phyloP scores from a whole-genome alignment of 2,797 vertebrate species.

The Pseudochaenichthys georgianus region DNA sequence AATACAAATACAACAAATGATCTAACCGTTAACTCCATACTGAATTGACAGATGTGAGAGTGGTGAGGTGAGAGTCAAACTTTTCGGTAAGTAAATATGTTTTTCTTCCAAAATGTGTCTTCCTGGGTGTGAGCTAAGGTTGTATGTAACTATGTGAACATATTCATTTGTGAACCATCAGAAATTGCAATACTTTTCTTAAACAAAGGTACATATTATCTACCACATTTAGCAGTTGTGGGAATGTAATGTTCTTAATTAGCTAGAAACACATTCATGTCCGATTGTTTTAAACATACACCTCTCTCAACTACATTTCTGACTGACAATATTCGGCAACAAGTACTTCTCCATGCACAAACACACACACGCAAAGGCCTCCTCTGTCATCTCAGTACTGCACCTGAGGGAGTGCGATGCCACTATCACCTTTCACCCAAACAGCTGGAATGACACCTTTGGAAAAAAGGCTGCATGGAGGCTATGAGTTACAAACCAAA shows the following conservation, averaged over 20 bases:
- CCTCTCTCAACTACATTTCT: too few relatives aligned
- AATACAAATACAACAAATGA: too few relatives aligned
- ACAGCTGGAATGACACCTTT: slow-evolving; percentile 55
- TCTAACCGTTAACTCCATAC: background rate
- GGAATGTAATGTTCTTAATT: too few relatives aligned
- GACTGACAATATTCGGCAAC: too few relatives aligned
- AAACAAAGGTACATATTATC: background rate
- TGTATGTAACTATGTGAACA: background rate
- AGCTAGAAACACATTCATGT: too few relatives aligned
- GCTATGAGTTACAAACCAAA: slow-evolving; percentile 42
- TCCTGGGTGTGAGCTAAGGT: background rate
- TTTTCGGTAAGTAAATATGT: too few relatives aligned
- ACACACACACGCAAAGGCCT: slow-evolving; percentile 35
- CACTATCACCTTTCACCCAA: slow-evolving; percentile 61
- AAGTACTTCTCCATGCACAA: slow-evolving; percentile 24
- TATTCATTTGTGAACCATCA: background rate
- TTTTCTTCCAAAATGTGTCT: background rate
- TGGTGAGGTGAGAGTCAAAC: background rate
- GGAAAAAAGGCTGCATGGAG: slow-evolving; percentile 44
- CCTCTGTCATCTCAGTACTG: slow-evolving; percentile 43
- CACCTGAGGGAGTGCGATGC: slow-evolving; percentile 46
- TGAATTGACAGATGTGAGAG: background rate
- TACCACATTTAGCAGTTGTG: background rate
- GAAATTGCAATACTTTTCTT: background rate
- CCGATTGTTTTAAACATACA: too few relatives aligned